These are phyloP conservation scores for Ceratosolen solmsi DNA, from an alignment of 1,140 invertebrate genomes.

Conservation along the genomic window DNA sequence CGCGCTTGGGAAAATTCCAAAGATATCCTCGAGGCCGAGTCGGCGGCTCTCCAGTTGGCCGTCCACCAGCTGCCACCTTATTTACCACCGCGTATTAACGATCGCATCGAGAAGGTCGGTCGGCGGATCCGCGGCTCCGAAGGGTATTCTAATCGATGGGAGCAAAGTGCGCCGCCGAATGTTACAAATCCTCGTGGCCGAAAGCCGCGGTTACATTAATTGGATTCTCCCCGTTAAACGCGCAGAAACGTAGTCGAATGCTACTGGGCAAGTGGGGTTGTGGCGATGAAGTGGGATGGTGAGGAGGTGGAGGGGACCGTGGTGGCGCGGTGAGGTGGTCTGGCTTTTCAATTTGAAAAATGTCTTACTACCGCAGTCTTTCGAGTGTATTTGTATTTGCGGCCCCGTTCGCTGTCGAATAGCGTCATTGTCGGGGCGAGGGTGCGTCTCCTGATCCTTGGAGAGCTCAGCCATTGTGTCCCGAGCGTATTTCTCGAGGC, in stretches of 20 bases:
- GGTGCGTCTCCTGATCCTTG: slow-evolving; percentile 16
- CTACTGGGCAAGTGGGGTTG: not conserved
- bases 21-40: slow-evolving; percentile 4
- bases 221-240: no score
- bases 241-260: not conserved
- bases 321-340: not conserved
- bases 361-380: not conserved
- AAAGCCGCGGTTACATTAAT: no score
- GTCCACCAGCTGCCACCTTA: not conserved
- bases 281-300: no score
- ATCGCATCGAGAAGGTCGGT: not conserved
- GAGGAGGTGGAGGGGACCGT: no score
- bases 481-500: not conserved
- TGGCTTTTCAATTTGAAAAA: slow-evolving; percentile 9
- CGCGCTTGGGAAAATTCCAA: slow-evolving; percentile 44
- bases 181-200: no score
- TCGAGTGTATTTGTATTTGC: slow-evolving; percentile 18
- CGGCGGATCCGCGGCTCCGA: not conserved
- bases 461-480: slow-evolving; percentile 17
- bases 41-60: not conserved
- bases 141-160: not conserved
- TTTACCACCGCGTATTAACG: not conserved
- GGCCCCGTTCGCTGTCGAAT: not conserved
- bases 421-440: slow-evolving; percentile 30
- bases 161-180: no score